A percentile compares a stretch with the other conserved stretches of the same genome.
phyloP scores from a whole-genome alignment of 2,797 vertebrate species.

The Protonibea diacanthus region DNA sequence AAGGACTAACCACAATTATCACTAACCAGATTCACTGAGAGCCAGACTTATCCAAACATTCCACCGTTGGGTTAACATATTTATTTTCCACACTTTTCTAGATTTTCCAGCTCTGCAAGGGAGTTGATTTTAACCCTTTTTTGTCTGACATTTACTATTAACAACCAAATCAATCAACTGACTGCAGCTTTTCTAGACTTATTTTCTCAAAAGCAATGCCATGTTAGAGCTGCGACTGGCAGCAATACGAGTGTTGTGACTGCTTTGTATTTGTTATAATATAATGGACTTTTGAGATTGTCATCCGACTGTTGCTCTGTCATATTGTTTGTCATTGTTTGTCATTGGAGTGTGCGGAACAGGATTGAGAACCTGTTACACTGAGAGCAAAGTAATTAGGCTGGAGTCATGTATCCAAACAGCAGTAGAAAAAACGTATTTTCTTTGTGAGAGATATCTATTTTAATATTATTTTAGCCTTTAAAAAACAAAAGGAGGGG shows the following conservation, averaged over 20 bases:
- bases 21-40: background rate
- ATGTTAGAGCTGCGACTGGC: background rate
- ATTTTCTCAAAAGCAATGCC: background rate
- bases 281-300: background rate
- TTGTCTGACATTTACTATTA: constrained; percentile 13
- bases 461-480: background rate
- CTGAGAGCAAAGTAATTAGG: constrained; percentile 13
- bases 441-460: background rate
- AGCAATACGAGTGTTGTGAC: background rate
- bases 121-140: constrained; percentile 6
- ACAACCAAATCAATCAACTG: background rate
- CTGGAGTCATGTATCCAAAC: background rate
- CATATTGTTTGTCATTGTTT: constrained; percentile 32
- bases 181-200: background rate
- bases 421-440: background rate
- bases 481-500: background rate
- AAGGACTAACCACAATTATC: background rate
- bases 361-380: constrained; percentile 55
- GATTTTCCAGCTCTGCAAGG: constrained; percentile 51
- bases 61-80: background rate
- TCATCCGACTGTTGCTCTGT: constrained; percentile 1
- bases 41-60: constrained; percentile 6
- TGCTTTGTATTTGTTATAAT: background rate
- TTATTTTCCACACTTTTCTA: constrained; percentile 42
- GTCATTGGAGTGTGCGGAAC: constrained; percentile 18